Percentiles rank a stretch among this genome's conserved stretches.
phyloP scores from a whole-genome alignment of 2,797 vertebrate genomes.

The Taeniopygia guttata region DNA sequence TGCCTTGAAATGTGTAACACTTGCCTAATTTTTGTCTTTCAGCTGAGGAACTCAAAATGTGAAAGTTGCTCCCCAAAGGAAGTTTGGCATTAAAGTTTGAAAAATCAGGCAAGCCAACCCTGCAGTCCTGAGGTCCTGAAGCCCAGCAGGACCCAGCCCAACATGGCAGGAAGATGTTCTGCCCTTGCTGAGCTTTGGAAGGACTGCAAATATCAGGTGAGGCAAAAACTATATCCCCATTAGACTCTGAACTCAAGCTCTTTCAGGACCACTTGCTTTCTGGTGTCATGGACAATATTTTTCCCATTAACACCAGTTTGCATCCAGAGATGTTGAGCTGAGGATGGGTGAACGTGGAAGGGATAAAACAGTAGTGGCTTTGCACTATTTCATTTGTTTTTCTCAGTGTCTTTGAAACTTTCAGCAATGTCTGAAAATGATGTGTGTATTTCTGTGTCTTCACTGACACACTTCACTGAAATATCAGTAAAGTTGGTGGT shows the following conservation, averaged over 20 bases:
- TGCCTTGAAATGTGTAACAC: not conserved
- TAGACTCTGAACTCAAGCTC: not conserved
- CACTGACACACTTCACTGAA: not conserved
- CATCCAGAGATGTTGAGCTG: accelerated
- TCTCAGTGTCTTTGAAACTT: not conserved
- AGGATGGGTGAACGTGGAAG: accelerated
- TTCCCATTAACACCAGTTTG: not conserved
- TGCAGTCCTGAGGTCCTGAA: not conserved
- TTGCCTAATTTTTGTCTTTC: not conserved
- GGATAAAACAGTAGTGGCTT: not conserved
- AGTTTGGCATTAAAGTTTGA: not conserved
- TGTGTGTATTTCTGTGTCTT: not conserved
- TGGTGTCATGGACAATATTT: accelerated
- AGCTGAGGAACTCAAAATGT: not conserved
- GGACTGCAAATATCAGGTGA: not conserved
- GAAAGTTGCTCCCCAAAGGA: not conserved
- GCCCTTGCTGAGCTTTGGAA: not conserved
- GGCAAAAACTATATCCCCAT: not conserved
- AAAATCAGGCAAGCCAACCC: not conserved
- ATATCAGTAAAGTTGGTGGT: not conserved
- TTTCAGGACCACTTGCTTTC: not conserved
- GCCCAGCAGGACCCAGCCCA: not conserved
- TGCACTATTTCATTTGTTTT: not conserved
- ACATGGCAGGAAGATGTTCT: not conserved
- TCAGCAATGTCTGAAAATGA: not conserved